These are phyloP conservation scores for Aldrovandia affinis DNA, from an alignment of 2,797 vertebrate genomes.

Conservation along the genomic window DNA sequence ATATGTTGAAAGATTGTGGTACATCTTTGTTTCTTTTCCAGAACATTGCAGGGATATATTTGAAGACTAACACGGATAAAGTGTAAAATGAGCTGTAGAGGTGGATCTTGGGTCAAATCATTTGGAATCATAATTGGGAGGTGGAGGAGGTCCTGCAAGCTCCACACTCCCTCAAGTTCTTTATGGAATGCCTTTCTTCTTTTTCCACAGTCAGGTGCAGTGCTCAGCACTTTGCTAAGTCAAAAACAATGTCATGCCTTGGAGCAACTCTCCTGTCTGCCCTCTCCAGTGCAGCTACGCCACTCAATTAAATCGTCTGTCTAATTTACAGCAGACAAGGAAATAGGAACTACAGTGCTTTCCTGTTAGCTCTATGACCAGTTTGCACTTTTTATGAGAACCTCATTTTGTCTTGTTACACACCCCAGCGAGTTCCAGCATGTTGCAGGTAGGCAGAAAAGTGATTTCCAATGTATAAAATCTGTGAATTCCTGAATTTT, in stretches of 20 bases:
- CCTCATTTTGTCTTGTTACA: constrained; percentile 14
- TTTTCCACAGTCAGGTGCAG: constrained; percentile 70
- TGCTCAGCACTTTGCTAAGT: constrained; percentile 76
- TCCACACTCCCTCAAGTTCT: constrained; percentile 42
- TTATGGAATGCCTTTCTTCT: constrained; percentile 66
- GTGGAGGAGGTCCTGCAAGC: background rate
- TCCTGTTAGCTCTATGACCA: constrained; percentile 29
- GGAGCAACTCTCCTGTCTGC: constrained; percentile 58
- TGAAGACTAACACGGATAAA: background rate
- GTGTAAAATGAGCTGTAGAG: background rate
- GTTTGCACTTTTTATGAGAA: constrained; percentile 20
- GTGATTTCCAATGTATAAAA: constrained; percentile 4
- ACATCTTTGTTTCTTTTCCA: background rate
- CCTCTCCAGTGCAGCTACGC: constrained; percentile 58
- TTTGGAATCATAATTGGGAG: constrained; percentile 6
- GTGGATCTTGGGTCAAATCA: constrained; percentile 4
- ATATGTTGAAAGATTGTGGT: background rate
- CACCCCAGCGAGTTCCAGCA: background rate
- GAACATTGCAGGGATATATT: background rate
- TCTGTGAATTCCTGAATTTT: constrained; percentile 18
- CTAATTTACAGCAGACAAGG: constrained; percentile 50
- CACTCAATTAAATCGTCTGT: constrained; percentile 63
- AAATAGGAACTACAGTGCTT: constrained; percentile 46
- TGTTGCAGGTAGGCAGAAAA: background rate
- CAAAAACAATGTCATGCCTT: constrained; percentile 74